Base-by-base conservation (phyloP, 2,797 vertebrate genomes). In the Sebastes paucispinis region DNA sequence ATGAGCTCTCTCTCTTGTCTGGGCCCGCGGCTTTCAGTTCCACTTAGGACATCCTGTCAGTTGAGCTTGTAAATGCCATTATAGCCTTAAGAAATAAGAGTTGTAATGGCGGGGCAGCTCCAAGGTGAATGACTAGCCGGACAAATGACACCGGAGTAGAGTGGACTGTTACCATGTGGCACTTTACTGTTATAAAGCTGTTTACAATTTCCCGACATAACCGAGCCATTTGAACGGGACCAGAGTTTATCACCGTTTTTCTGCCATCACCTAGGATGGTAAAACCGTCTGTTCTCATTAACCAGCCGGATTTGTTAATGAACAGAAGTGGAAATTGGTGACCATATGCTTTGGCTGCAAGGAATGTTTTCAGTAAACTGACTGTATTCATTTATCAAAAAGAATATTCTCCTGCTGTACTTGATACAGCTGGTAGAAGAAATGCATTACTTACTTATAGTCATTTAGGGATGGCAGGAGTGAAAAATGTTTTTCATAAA, bases 61-160 rank as follows among this genome's bases (percentile, higher is more conserved):
- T 34, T 69, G 72, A 77, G 82, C 80, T 76, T 74, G 75, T 83
- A 87, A 87, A 89, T 66, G 75, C 58, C 73, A 66, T 68, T n/a
- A 14, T 43, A 65, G 78, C 85, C 85, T 71, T 52, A 77, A 85
- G 77, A 74, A 75, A 77, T 72, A 55, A 79, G 63, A 58, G 67
- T 50, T n/a, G 34, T 81, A 79, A 85, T 83, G 66, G 69, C 3
- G 1, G 77, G 57, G n/a, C 57, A 68, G 68, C n/a, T 5, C 58
- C 69, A 83, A 81, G 69, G 77, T 81, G 87, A 85, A 68, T 72
- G 73, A 81, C 77, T 24, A 62, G 65, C n/a, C 25, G 66, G 68
- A 75, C 54, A 75, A 86, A 82, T 68, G 68, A 82, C 29, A 59
- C 20, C 3, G 12, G 34, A 75, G 62, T 50, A 64, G 24, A 76